Evolutionary conservation across 2,113 vertebrate species (phyloP), one percentile per base, ranked within the genome.

Genomic region (Cygnus atratus): DNA sequence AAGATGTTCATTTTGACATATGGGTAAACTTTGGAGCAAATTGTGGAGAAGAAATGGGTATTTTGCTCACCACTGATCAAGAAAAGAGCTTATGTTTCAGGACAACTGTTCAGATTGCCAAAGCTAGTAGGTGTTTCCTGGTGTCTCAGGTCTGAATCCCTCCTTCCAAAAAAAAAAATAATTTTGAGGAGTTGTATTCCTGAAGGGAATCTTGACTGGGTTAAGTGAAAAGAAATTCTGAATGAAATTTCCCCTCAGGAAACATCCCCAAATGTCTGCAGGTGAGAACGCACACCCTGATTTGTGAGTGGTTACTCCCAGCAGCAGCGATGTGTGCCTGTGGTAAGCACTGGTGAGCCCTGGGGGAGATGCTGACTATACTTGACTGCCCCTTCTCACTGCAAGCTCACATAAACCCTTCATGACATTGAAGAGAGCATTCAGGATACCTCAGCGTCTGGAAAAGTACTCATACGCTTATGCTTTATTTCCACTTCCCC

Each of bases 131-230:
- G 33, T 39, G 76, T 75, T 96, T 39, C 41, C 73, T 91, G 70
- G 84, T 92, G 71, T 82, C 84, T 95, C 44, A 58, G 59, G 58
- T 72, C 87, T 92, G 71, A 79, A 84, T 94, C 54, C 84, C 72
- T 39, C 76, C 67, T 94, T 91, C 62, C 55, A 58, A 96, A 83
- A 79, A 88, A 88, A n/a, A 92, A 37, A 73, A 78, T 88, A 80
- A 62, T 96, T 95, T 93, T 93, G 43, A 82, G 46, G 74, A 84
- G 10, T 95, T 92, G 37, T 89, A 88, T 91, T 79, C 87, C 31
- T 87, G 58, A 35, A 87, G 66, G 28, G 83, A 95, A 96, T 62
- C 48, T 44, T 41, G 39, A 21, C 92, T 90, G 80, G 46, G 48
- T 48, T 90, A 66, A 71, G 73, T 72, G 90, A 84, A 88, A 70